These are phyloP conservation scores for Adrianichthys oophorus DNA, from an alignment of 2,797 vertebrate species.

Conservation along the genomic window DNA sequence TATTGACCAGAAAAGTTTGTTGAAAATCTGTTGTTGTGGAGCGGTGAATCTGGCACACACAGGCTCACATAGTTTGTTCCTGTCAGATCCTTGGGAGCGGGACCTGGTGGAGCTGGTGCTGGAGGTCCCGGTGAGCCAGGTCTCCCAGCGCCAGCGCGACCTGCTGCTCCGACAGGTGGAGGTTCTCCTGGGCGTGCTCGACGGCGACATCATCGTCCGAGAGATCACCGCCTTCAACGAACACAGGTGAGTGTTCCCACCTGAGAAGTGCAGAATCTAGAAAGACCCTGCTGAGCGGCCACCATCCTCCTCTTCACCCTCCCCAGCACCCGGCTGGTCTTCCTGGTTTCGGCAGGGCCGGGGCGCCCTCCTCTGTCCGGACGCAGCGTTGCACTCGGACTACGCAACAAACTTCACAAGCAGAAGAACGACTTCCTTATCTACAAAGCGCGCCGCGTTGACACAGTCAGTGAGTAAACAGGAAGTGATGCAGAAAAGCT, in stretches of 20 bases:
- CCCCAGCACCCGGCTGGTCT: constrained; percentile 92
- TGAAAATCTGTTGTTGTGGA: too few relatives aligned
- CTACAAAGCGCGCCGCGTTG: constrained; percentile 87
- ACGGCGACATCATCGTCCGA: constrained; percentile 93
- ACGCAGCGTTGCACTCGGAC: constrained; percentile 84
- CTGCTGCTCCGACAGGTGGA: constrained; percentile 97
- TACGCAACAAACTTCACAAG: constrained; percentile 89
- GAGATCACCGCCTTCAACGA: constrained; percentile 92
- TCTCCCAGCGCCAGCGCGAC: constrained; percentile 91
- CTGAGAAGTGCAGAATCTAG: too few relatives aligned
- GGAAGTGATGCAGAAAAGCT: not conserved
- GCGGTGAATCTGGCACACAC: not conserved
- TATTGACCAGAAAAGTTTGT: too few relatives aligned
- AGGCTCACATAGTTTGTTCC: not conserved
- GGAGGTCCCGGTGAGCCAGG: constrained; percentile 88
- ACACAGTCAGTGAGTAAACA: constrained; percentile 90
- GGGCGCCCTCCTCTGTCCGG: constrained; percentile 90
- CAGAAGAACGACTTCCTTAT: constrained; percentile 96
- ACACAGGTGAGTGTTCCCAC: constrained; percentile 81
- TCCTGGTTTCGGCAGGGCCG: constrained; percentile 91
- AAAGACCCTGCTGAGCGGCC: too few relatives aligned
- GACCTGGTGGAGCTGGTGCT: constrained; percentile 96
- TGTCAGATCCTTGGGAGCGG: constrained; percentile 84
- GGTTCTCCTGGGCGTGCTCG: constrained; percentile 91
- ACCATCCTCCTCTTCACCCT: not conserved